Conservation (phyloP, 2,797 vertebrate species). For the Holocentrus rufus region DNA sequence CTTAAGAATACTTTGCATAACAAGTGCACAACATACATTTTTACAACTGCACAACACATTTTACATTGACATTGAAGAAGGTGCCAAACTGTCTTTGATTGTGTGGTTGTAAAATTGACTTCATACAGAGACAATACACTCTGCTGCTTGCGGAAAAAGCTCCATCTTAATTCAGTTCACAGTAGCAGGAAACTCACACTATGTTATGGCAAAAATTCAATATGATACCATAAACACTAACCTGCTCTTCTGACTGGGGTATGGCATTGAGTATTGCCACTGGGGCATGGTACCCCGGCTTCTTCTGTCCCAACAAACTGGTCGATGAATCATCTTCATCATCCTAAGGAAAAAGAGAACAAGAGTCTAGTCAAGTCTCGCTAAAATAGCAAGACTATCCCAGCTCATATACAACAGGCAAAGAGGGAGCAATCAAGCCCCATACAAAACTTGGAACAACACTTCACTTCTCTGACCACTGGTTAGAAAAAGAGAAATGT, state of each 20-base stretch:
- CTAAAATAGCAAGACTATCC: conserved; percentile 52
- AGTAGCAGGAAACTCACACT: not conserved
- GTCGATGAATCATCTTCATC: conserved; percentile 95
- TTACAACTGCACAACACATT: not conserved
- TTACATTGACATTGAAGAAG: too few relatives aligned
- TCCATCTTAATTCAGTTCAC: too few relatives aligned
- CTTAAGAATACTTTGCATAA: too few relatives aligned
- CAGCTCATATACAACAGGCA: conserved; percentile 58
- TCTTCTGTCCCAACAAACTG: conserved; percentile 95
- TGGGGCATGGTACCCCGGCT: conserved; percentile 96
- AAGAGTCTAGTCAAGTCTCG: conserved; percentile 64
- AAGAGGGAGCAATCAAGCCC: conserved; percentile 47
- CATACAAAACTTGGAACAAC: not conserved
- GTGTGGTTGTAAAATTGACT: too few relatives aligned
- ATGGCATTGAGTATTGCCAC: conserved; percentile 98
- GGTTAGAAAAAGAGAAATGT: not conserved
- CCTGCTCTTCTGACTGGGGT: conserved; percentile 97
- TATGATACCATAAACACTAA: conserved; percentile 56
- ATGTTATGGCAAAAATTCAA: not conserved
- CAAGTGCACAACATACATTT: not conserved
- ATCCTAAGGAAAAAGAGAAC: conserved; percentile 81
- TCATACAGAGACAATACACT: too few relatives aligned
- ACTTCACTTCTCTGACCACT: not conserved
- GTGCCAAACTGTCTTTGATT: too few relatives aligned
- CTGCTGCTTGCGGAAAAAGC: too few relatives aligned